These are phyloP conservation scores for Actinia equina DNA, from an alignment of 64 coral and sea anemone genomes.

Conservation along the genomic window DNA sequence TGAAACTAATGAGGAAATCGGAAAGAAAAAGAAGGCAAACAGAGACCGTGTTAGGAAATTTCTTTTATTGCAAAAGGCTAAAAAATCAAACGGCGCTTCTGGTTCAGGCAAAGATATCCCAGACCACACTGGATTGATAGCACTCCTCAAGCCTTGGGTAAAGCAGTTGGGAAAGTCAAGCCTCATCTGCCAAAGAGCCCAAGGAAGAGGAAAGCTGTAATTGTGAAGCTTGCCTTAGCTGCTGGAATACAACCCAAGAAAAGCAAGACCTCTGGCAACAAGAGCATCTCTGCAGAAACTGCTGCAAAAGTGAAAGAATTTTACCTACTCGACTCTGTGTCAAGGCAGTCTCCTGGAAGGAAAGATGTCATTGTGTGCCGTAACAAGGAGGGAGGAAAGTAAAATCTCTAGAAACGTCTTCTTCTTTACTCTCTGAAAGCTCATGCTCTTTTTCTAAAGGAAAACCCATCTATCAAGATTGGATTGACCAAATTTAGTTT, in stretches of 20 bases:
- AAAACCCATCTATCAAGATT: slow-evolving; percentile 51
- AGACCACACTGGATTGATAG: neutral
- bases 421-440: slow-evolving; percentile 25
- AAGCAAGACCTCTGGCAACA: neutral
- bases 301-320: slow-evolving; percentile 17
- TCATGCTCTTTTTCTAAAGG: slow-evolving; percentile 60
- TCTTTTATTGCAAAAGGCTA: neutral
- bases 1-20: slow-evolving; percentile 44
- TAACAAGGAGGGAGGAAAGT: slow-evolving; percentile 35
- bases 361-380: slow-evolving; percentile 60
- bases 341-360: slow-evolving; percentile 61
- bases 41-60: slow-evolving; percentile 31
- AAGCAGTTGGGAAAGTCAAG: slow-evolving; percentile 31
- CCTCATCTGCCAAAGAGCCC: slow-evolving; percentile 22
- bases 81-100: slow-evolving; percentile 12
- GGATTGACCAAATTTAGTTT: slow-evolving; percentile 61
- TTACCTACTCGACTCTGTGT: slow-evolving; percentile 53
- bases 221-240: slow-evolving; percentile 5
- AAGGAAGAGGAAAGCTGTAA: slow-evolving; percentile 16
- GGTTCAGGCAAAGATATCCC: neutral
- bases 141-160: slow-evolving; percentile 16
- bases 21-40: slow-evolving; percentile 35
- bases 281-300: slow-evolving; percentile 25
- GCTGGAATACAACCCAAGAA: slow-evolving; percentile 10
- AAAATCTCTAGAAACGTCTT: slow-evolving; percentile 11